phyloP scores from a whole-genome alignment of 1,140 invertebrate genomes.

The Sycophila sp. region DNA sequence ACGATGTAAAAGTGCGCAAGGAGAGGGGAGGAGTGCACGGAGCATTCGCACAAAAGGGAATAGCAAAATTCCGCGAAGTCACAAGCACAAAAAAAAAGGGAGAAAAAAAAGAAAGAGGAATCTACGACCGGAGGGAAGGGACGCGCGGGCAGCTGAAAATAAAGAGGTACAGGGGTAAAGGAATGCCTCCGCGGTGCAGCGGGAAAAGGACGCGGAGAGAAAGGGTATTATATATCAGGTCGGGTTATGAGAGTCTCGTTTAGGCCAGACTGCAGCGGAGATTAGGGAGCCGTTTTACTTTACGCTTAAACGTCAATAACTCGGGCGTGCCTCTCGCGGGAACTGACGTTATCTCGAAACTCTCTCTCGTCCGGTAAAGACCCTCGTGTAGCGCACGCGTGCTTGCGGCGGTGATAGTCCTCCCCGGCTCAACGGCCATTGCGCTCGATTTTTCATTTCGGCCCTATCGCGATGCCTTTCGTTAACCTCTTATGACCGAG shows the following conservation, averaged over 20 bases:
- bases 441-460: constrained; percentile 12
- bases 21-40: not conserved
- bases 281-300: constrained; percentile 21
- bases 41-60: not conserved
- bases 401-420: no score
- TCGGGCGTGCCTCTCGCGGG: not conserved
- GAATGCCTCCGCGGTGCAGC: no score
- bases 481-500: no score
- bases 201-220: no score
- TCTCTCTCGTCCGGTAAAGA: constrained; percentile 1
- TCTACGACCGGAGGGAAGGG: not conserved
- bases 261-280: not conserved
- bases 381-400: not conserved
- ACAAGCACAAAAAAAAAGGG: not conserved
- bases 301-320: constrained; percentile 22
- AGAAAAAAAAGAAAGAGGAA: not conserved
- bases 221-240: not conserved
- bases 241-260: not conserved
- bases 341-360: constrained; percentile 5
- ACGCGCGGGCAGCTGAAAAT: not conserved
- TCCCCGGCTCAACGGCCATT: no score
- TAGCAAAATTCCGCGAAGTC: not conserved
- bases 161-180: not conserved
- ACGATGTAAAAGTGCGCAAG: not conserved
- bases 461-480: not conserved